These are phyloP conservation scores for Loxodonta africana DNA, from an alignment of 2,113 vertebrate species.

Conservation along the genomic window DNA sequence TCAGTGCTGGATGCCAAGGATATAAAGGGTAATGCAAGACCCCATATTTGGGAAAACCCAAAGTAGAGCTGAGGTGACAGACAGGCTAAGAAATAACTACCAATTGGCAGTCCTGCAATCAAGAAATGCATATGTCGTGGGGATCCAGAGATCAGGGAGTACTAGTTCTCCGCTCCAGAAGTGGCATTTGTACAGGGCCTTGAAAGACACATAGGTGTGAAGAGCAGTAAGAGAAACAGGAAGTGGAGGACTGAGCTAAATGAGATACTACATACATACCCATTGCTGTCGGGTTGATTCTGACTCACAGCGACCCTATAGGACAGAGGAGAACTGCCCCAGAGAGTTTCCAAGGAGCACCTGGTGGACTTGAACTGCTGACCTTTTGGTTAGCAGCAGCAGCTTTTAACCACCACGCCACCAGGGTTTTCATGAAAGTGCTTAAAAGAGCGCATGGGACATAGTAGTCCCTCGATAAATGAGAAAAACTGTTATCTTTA, in stretches of 20 bases:
- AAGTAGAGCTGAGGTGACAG: constrained; percentile 55
- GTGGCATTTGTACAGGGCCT: not conserved
- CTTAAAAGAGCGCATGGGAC: not conserved
- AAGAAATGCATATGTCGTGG: constrained; percentile 39
- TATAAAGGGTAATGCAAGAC: constrained; percentile 51
- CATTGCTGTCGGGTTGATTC: too few species aligned
- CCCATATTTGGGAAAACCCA: constrained; percentile 53
- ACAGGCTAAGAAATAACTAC: not conserved
- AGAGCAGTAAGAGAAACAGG: not conserved
- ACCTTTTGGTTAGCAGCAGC: too few species aligned
- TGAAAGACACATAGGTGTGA: not conserved
- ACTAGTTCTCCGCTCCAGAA: not conserved
- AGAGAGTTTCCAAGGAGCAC: too few species aligned
- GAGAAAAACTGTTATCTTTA: not conserved
- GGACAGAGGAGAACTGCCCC: too few species aligned
- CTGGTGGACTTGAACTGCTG: too few species aligned
- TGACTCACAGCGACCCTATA: too few species aligned
- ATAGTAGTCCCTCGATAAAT: not conserved
- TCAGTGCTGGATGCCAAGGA: constrained; percentile 9
- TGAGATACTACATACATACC: not conserved
- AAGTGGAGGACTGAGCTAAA: not conserved
- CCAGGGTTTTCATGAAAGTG: too few species aligned
- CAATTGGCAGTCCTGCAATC: not conserved
- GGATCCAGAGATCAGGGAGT: not conserved
- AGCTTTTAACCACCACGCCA: too few species aligned